Conservation (phyloP, 92 coral and sea anemone genomes). For the Phenganax marumi region DNA sequence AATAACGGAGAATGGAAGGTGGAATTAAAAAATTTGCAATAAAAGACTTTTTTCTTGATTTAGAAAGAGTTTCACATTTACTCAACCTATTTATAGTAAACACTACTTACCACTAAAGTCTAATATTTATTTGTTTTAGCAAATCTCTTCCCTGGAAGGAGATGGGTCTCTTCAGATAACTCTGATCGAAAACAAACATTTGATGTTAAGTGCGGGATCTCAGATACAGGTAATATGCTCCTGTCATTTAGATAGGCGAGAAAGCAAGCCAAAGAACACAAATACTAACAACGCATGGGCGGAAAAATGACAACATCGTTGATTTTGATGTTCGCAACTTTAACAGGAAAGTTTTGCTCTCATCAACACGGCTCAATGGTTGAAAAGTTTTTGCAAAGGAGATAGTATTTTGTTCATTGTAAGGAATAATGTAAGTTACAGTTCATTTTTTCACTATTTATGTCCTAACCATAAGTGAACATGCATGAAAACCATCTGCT, state of each 20-base stretch:
- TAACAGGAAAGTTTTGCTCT: constrained; percentile 81
- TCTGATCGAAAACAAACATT: constrained; percentile 64
- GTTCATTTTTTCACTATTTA: background rate
- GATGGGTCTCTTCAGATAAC: constrained; percentile 68
- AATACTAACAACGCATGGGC: background rate
- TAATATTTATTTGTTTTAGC: constrained; percentile 44
- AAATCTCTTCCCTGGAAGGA: constrained; percentile 56
- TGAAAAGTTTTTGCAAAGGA: constrained; percentile 80
- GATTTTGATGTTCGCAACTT: background rate
- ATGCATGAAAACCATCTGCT: background rate
- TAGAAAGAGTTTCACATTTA: background rate
- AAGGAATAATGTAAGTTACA: constrained; percentile 65
- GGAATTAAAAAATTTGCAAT: background rate
- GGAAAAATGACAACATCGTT: background rate
- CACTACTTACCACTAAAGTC: no score
- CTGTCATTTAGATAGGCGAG: background rate
- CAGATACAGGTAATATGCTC: constrained; percentile 64
- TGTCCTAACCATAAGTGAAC: background rate
- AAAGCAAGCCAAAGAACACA: background rate
- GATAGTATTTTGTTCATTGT: constrained; percentile 81
- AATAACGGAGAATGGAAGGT: constrained; percentile 76
- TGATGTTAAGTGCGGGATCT: constrained; percentile 70
- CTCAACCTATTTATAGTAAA: background rate
- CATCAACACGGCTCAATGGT: constrained; percentile 78
- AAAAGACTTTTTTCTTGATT: background rate